Conservation (phyloP, 2,888 invertebrate genomes). For the Branchellion lobata region DNA sequence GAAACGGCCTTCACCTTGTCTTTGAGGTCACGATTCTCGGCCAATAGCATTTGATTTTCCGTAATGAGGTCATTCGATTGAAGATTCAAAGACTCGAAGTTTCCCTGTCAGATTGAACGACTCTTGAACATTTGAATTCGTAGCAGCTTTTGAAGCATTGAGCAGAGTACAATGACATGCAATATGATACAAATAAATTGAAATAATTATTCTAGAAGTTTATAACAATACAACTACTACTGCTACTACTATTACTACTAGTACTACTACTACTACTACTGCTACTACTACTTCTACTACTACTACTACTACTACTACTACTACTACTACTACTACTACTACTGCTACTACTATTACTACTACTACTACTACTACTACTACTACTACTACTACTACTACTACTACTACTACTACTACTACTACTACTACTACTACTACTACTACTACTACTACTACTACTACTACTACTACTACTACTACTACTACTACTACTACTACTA, state of each 20-base stretch:
- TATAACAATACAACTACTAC: not conserved
- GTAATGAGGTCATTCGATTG: constrained; percentile 86
- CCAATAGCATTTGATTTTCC: constrained; percentile 87
- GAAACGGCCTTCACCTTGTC: constrained; percentile 90
- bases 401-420: too few relatives aligned
- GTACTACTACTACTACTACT: constrained; percentile 24
- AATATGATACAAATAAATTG: too few relatives aligned
- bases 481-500: constrained; percentile 1
- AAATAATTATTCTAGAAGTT: too few relatives aligned
- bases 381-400: constrained; percentile 29
- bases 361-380: constrained; percentile 20
- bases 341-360: constrained; percentile 24
- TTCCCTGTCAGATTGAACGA: too few relatives aligned
- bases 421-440: not conserved
- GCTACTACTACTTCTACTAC: constrained; percentile 26
- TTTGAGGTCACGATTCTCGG: constrained; percentile 82
- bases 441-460: not conserved
- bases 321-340: constrained; percentile 33
- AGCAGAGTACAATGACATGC: too few relatives aligned
- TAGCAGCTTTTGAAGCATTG: too few relatives aligned
- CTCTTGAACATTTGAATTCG: too few relatives aligned
- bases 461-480: not conserved
- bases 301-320: constrained; percentile 29
- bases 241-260: not conserved
- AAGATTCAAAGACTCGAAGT: too few relatives aligned